Conservation (phyloP, 1,140 invertebrate genomes). For the Charaxes varanes region DNA sequence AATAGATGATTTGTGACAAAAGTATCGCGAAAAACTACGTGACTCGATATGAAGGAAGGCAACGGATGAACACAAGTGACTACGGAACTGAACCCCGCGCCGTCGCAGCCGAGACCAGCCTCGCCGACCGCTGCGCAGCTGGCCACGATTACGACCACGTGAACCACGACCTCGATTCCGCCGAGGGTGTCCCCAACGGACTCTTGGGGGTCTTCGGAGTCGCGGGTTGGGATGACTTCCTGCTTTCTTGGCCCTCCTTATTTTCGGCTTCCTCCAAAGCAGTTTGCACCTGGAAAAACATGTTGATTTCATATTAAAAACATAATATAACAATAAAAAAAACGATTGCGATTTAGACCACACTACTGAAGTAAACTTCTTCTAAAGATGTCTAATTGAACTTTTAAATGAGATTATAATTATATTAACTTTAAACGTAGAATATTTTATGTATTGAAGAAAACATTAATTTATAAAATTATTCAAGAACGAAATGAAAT, state of each 20-base stretch:
- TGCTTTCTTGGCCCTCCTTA: conserved; percentile 22
- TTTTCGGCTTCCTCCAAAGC: conserved; percentile 34
- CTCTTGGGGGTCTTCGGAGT: conserved; percentile 67
- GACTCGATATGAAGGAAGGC: background rate
- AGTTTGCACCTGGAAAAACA: conserved; percentile 44
- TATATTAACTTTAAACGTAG: too few relatives aligned
- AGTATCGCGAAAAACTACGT: too few relatives aligned
- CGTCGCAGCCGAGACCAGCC: background rate
- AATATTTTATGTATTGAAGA: too few relatives aligned
- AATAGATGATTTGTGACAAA: too few relatives aligned
- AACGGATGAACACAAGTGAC: background rate
- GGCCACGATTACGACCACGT: conserved; percentile 71
- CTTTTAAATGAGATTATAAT: too few relatives aligned
- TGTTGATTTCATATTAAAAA: too few relatives aligned
- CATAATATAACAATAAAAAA: too few relatives aligned
- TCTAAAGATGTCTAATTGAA: too few relatives aligned
- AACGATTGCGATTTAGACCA: too few relatives aligned
- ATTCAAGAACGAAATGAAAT: too few relatives aligned
- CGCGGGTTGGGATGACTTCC: conserved; percentile 31
- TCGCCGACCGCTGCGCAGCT: background rate
- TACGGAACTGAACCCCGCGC: background rate
- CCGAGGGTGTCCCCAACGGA: conserved; percentile 52
- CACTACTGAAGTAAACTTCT: too few relatives aligned
- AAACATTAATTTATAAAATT: too few relatives aligned
- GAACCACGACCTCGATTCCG: conserved; percentile 75